These are phyloP conservation scores for Pelodytes ibericus DNA, from an alignment of 2,797 vertebrate species.

Conservation along the genomic window DNA sequence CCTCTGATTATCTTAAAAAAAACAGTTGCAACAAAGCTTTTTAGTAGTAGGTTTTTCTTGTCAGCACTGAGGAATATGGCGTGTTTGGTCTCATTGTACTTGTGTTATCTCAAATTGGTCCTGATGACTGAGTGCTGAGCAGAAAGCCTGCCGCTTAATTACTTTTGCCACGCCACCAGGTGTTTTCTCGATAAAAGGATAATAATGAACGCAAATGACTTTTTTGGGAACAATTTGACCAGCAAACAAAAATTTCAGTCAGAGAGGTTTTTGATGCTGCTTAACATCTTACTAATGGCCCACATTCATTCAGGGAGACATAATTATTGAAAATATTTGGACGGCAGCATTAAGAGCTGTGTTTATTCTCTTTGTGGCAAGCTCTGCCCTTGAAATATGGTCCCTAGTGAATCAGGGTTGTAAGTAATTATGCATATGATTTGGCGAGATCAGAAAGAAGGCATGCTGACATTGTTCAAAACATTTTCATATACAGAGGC, in stretches of 20 bases:
- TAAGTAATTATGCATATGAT: conserved; percentile 38
- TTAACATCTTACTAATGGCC: conserved; percentile 35
- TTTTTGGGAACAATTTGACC: conserved; percentile 57
- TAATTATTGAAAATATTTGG: conserved; percentile 46
- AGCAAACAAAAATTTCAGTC: conserved; percentile 56
- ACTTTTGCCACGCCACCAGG: conserved; percentile 58
- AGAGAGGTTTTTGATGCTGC: conserved; percentile 36
- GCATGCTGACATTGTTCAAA: conserved; percentile 16
- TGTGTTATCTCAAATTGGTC: conserved; percentile 46
- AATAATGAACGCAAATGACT: conserved; percentile 59
- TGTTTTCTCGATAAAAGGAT: conserved; percentile 61
- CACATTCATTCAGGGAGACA: conserved; percentile 18
- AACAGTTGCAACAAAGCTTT: conserved; percentile 27
- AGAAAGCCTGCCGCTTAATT: conserved; percentile 38
- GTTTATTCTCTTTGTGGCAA: conserved; percentile 34
- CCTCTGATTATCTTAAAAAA: conserved; percentile 47
- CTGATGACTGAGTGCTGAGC: conserved; percentile 57
- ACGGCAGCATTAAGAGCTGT: conserved; percentile 36
- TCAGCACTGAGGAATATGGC: conserved; percentile 43
- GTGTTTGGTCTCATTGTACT: conserved; percentile 49
- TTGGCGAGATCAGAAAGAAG: conserved; percentile 32
- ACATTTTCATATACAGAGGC: conserved; percentile 18
- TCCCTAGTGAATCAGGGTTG: conserved; percentile 25
- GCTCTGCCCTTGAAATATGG: conserved; percentile 27
- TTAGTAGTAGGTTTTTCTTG: conserved; percentile 53